A percentile compares a stretch with the other conserved stretches of the same genome.
These are phyloP conservation scores for Pelecanoides urinatrix DNA, from an alignment of 2,113 vertebrate species.

Conservation along the genomic window DNA sequence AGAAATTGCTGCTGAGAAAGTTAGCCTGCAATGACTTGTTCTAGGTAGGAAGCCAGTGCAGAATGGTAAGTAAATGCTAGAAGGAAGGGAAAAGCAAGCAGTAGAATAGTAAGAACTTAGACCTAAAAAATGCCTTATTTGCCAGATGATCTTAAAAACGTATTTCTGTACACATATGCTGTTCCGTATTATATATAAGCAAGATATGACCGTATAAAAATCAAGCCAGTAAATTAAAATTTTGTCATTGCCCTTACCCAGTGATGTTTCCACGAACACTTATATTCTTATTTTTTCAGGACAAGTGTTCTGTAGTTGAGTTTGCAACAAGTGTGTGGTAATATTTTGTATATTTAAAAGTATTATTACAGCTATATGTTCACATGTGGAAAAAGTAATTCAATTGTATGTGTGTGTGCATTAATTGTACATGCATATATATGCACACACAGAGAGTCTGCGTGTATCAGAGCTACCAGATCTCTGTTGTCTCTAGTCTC, in stretches of 20 bases:
- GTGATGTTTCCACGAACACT: background rate
- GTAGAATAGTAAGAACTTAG: background rate
- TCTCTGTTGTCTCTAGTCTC: background rate
- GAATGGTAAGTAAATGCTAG: background rate
- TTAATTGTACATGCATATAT: background rate
- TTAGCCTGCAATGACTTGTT: background rate
- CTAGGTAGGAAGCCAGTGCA: background rate
- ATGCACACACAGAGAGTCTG: no score
- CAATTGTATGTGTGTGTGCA: background rate
- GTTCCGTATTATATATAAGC: background rate
- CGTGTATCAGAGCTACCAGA: background rate
- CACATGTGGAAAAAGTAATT: background rate
- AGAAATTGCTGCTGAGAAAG: background rate
- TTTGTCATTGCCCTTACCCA: background rate
- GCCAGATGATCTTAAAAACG: background rate
- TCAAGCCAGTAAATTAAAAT: background rate
- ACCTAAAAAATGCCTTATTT: background rate
- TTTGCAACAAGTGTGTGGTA: background rate
- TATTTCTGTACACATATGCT: background rate
- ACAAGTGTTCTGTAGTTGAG: background rate
- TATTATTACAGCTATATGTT: background rate
- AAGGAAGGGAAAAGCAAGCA: background rate
- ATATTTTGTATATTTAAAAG: background rate
- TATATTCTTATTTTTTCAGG: background rate
- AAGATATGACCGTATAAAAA: background rate